Evolutionary conservation across 2,888 invertebrate species (phyloP), one percentile per base, ranked within the genome.

Genomic region (Bombylius discolor): DNA sequence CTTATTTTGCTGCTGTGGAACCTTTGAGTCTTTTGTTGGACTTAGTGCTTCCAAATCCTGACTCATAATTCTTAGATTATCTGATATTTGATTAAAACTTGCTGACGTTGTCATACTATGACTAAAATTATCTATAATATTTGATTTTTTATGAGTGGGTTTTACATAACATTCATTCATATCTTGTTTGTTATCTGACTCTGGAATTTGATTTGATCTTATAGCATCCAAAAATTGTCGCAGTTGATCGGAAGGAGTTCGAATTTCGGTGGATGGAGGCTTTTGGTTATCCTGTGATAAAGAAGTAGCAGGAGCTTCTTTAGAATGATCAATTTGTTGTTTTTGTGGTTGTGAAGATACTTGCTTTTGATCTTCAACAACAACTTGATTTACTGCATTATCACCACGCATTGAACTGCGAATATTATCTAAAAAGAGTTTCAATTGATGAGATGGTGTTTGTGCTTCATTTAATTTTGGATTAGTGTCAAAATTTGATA

Each of bases 161-260:
- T 56, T 56, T 13, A 52, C 31, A 14, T 49, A 56, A 6, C 39
- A 39, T 14, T 56, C 56, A 32, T 44, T 49, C 8, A 8, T 12
- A n/a, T 13, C 36, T 11, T 39, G 33, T 58, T 70, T 70, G 9
- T 66, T 65, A 34, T 65, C 65, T 14, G 52, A 66, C 51, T 73
- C 73, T 52, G 70, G 71, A 57, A 73, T 67, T 63, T 73, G 72
- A 62, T 74, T 73, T 13, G 72, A 66, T 23, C 74, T 69, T 62
- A 74, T 74, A 9, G 74, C 74, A 59, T 74, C 74, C 8, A 74
- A 62, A 59, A 74, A 74, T 47, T 71, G 67, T 34, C 74, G 64
- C 55, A 74, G 59, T 58, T 74, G 73, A 61, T 74, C 74, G 4
- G 74, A 74, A 7, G 74, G 74, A n/a, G 74, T 74, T 32, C 69